A percentile compares a stretch with the other conserved stretches of the same genome.
Evolutionary conservation across 2,888 invertebrate species (phyloP).

Genomic region (Pedicia rivosa): DNA sequence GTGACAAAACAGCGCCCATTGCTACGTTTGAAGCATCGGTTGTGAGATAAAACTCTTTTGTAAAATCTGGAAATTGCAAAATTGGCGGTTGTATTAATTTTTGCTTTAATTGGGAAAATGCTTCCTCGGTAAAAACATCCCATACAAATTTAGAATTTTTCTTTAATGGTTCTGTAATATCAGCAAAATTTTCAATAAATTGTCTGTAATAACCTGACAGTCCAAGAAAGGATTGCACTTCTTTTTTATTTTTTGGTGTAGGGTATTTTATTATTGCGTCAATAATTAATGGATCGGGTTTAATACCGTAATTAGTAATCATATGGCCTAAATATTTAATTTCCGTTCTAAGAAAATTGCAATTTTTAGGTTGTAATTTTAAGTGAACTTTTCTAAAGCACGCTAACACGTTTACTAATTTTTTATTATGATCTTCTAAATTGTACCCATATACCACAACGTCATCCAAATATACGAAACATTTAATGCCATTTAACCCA

Average conservation of each 20-base stretch:
- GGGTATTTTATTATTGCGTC: conserved; percentile 16
- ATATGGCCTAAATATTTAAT: conserved; percentile 12
- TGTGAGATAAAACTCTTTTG: not conserved
- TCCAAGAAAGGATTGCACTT: conserved; percentile 17
- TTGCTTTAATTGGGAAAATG: not conserved
- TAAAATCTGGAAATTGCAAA: conserved; percentile 4
- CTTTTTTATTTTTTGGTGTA: conserved; percentile 12
- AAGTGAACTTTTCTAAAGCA: conserved; percentile 11
- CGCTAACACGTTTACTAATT: conserved; percentile 13
- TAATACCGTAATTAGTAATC: conserved; percentile 15
- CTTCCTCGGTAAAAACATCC: not conserved
- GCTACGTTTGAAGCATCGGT: conserved; percentile 1
- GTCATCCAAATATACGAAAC: conserved; percentile 5
- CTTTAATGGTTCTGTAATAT: conserved; percentile 1
- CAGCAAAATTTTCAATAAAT: conserved; percentile 7
- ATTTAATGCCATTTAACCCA: not conserved
- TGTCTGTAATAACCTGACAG: conserved; percentile 20
- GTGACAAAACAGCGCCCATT: not conserved
- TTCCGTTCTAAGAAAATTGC: conserved; percentile 13
- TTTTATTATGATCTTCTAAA: conserved; percentile 15
- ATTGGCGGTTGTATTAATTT: not conserved
- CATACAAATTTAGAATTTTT: conserved; percentile 5
- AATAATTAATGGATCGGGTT: conserved; percentile 16
- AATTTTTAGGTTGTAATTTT: conserved; percentile 15
- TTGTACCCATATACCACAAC: conserved; percentile 10